Conservation (phyloP, 2,888 invertebrate species). For the Antitype chi region DNA sequence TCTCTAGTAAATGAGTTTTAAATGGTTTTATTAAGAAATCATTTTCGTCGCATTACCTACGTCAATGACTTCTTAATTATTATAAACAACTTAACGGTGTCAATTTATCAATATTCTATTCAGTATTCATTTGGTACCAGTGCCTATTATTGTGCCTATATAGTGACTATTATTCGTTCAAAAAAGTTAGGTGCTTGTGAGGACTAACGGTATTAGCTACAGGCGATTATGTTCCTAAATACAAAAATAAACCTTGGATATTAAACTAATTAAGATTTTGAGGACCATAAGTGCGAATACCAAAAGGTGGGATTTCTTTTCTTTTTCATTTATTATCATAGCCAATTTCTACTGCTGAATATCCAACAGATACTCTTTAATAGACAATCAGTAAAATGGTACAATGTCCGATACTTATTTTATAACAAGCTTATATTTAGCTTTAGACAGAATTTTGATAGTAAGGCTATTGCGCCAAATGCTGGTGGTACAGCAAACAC, state of each 20-base stretch:
- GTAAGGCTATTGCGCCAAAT: not conserved
- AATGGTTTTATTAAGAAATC: constrained; percentile 41
- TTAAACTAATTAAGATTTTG: not conserved
- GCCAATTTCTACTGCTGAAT: not conserved
- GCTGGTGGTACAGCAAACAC: not conserved
- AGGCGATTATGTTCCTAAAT: no score
- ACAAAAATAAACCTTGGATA: not conserved
- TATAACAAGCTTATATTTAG: not conserved
- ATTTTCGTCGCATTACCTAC: constrained; percentile 17
- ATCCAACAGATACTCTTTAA: not conserved
- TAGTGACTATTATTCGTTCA: constrained; percentile 5
- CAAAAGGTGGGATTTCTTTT: constrained; percentile 17
- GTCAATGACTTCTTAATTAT: constrained; percentile 33
- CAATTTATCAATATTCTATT: constrained; percentile 13
- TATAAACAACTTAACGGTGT: constrained; percentile 13
- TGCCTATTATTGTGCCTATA: constrained; percentile 13
- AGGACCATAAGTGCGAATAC: not conserved
- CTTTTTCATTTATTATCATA: not conserved
- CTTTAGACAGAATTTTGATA: no score
- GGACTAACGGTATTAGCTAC: not conserved
- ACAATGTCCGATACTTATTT: not conserved
- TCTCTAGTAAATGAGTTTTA: constrained; percentile 43
- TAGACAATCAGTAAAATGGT: not conserved
- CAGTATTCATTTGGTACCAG: constrained; percentile 29
- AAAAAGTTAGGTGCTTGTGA: constrained; percentile 8